Evolutionary conservation across 2,888 invertebrate species (phyloP), one percentile per base, ranked within the genome.

Genomic region (Heteromyza rotundicornis): DNA sequence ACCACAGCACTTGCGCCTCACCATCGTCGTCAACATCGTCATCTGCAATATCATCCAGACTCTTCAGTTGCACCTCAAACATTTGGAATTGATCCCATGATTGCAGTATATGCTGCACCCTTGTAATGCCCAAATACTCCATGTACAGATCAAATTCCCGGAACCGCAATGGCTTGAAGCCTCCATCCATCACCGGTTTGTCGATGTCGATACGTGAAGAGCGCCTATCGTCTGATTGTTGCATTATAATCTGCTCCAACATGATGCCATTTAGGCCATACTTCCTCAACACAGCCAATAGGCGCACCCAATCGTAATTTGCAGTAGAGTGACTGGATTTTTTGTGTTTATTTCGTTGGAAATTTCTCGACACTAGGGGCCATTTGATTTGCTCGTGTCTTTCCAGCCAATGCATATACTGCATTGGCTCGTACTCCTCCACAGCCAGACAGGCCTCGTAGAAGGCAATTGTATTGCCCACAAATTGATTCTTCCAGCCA

Each of bases 231-330:
- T 49, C 54, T 2, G 51, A 52, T 10, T 57, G 60, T 27, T 60
- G 62, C 17, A 67, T 63, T 1, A 69, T 40, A 1, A 62, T 65
- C 58, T 67, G 63, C 20, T 70, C 67, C 19, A 71, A 47, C 17
- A 71, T 64, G 1, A 71, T 62, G 2, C 68, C 66, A 55, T 69
- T 71, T 2, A 71, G 19, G 2, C 70, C 71, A 50, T 70, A 71
- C 1, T 56, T 64, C 2, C 71, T 61, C 59, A 71, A 49, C 56
- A 66, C 59, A 0, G 60, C 70, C 64, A 70, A 52, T 52, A 63
- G 64, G n/a, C 62, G 50, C 7, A 68, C 50, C 71, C 71, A 71
- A 57, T 71, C 64, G 22, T 59, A 66, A 16, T 8, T 44, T 12
- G 36, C 49, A 2, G 27, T 8, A 1, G 32, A 16, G 10, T 47